These are phyloP conservation scores for Steinernema khuongi DNA, from an alignment of 1,140 invertebrate genomes.

Conservation along the genomic window DNA sequence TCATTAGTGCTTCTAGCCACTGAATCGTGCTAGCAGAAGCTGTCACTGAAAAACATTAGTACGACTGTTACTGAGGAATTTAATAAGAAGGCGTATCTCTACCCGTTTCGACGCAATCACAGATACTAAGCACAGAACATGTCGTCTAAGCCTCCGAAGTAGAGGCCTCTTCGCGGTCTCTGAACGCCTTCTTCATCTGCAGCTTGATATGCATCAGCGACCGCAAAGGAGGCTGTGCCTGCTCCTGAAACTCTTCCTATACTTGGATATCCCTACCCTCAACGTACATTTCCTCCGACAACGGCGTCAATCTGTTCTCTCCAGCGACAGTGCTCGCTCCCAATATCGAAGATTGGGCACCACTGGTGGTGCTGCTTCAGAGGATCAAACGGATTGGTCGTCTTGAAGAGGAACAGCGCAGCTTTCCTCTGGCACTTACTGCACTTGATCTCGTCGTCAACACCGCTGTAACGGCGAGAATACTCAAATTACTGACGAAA, in stretches of 20 bases:
- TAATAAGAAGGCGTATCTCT: too few species aligned
- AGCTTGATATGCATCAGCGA: conserved; percentile 1
- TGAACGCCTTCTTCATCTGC: background rate
- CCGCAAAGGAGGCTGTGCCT: background rate
- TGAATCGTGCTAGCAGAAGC: too few species aligned
- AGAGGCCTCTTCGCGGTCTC: too few species aligned
- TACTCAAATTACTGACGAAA: background rate
- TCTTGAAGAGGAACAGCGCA: background rate
- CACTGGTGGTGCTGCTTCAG: background rate
- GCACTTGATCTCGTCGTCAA: background rate
- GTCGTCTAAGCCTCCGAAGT: too few species aligned
- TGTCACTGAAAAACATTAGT: too few species aligned
- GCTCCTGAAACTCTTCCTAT: background rate
- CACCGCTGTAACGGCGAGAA: background rate
- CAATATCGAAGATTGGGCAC: background rate
- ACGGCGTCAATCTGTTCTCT: background rate
- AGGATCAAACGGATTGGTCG: background rate
- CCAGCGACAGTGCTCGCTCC: background rate
- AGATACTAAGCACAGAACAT: too few species aligned
- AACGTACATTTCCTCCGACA: background rate
- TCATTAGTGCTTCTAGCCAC: too few species aligned
- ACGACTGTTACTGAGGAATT: too few species aligned
- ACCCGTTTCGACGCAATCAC: too few species aligned
- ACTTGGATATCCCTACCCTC: background rate
- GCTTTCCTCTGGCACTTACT: background rate